A percentile compares a stretch with the other conserved stretches of the same genome.
These are phyloP conservation scores for Mystacides longicornis DNA, from an alignment of 2,888 invertebrate genomes.

Conservation along the genomic window DNA sequence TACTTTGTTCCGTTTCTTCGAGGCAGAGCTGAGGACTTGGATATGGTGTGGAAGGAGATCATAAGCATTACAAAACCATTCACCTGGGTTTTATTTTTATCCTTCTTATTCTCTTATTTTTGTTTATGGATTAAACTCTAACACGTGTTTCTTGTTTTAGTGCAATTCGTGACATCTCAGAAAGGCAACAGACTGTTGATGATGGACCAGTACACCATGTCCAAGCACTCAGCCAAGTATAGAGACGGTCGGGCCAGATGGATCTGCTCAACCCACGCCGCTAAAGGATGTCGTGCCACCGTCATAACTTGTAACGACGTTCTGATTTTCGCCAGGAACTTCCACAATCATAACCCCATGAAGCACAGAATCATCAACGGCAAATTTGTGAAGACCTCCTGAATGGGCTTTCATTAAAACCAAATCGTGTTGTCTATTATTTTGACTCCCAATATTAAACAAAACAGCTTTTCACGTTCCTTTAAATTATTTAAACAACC, in stretches of 20 bases:
- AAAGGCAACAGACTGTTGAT: background rate
- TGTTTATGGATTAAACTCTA: conserved; percentile 9
- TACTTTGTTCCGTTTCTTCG: no score
- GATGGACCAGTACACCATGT: background rate
- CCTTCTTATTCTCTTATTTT: no score
- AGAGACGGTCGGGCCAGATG: conserved; percentile 2
- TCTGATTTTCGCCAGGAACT: conserved; percentile 4
- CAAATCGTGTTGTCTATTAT: no score
- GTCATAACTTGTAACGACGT: conserved; percentile 4
- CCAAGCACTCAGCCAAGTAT: background rate
- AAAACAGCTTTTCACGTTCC: no score
- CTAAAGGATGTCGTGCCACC: conserved; percentile 12
- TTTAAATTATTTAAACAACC: no score
- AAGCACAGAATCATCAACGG: conserved; percentile 4
- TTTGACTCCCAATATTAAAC: no score
- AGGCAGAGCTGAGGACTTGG: no score
- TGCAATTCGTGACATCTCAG: background rate
- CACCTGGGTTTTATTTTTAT: no score
- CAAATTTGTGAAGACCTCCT: background rate
- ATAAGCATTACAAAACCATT: no score
- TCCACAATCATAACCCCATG: conserved; percentile 16
- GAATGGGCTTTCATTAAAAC: background rate
- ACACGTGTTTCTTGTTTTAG: conserved; percentile 2
- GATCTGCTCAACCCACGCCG: conserved; percentile 10
- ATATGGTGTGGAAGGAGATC: no score